Evolutionary conservation across 30 jellyfish, hydroid and myxozoan species (phyloP).

Genomic region (Aurelia sp.): DNA sequence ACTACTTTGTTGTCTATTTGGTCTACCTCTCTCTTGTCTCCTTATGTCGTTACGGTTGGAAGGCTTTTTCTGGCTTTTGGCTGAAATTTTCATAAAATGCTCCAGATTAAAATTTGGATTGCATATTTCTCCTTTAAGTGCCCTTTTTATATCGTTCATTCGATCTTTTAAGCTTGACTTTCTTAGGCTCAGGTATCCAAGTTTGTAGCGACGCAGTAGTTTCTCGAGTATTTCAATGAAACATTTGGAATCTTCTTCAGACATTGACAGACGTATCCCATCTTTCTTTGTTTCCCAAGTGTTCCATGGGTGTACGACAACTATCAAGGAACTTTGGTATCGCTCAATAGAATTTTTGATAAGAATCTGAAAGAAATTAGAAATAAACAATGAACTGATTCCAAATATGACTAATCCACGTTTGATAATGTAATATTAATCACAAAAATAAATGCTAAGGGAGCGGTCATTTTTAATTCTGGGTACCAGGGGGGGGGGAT

Average conservation of each 20-base stretch:
- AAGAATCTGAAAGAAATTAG: neutral
- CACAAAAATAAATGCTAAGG: too few species aligned
- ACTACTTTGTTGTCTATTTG: too few species aligned
- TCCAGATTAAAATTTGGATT: neutral
- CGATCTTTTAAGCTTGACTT: neutral
- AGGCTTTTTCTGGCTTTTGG: neutral
- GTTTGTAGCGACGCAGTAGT: constrained; percentile 16
- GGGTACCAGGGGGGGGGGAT: too few species aligned
- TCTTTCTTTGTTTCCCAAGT: constrained; percentile 14
- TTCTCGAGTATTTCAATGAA: constrained; percentile 1
- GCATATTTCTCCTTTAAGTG: constrained; percentile 9
- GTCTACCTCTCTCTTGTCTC: too few species aligned
- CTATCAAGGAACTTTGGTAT: constrained; percentile 27
- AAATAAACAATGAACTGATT: too few species aligned
- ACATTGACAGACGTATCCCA: constrained; percentile 48
- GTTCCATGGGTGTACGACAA: constrained; percentile 54
- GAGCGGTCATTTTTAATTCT: too few species aligned
- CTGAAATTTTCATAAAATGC: constrained; percentile 8
- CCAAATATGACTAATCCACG: too few species aligned
- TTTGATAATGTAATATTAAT: too few species aligned
- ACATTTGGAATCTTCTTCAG: constrained; percentile 2
- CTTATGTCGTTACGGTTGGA: too few species aligned
- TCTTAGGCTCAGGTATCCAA: constrained; percentile 9
- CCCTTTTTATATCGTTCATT: constrained; percentile 8
- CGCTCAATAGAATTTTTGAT: constrained; percentile 22